These are phyloP conservation scores for Dorcus hopei DNA, from an alignment of 2,888 invertebrate species.

Conservation along the genomic window DNA sequence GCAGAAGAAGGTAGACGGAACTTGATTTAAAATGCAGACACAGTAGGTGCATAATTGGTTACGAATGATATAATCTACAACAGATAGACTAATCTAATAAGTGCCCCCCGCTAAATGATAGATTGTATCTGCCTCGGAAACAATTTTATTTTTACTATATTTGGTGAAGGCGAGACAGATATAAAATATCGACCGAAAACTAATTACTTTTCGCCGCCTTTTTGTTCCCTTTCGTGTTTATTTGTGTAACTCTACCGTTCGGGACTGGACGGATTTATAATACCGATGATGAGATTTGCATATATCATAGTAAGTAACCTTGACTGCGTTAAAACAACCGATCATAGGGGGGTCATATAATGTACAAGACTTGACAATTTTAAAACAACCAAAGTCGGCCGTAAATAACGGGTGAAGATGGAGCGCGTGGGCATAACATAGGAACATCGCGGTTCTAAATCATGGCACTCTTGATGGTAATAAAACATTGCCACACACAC, in stretches of 20 bases:
- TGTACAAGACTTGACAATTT: constrained; percentile 40
- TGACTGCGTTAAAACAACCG: constrained; percentile 12
- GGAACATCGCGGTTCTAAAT: constrained; percentile 48
- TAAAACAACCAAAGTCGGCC: constrained; percentile 45
- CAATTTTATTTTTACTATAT: constrained; percentile 12
- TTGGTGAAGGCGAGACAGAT: constrained; percentile 1
- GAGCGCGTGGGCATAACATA: constrained; percentile 49
- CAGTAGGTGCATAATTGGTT: constrained; percentile 18
- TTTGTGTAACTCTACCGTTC: background rate
- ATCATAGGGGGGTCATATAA: constrained; percentile 19
- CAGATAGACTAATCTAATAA: constrained; percentile 18
- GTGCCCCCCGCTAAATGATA: constrained; percentile 18
- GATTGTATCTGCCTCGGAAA: constrained; percentile 14
- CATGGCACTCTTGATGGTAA: constrained; percentile 46
- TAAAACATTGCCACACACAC: constrained; percentile 47
- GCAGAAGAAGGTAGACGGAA: constrained; percentile 1
- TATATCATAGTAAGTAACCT: background rate
- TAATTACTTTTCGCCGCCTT: background rate
- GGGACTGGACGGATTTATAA: too few relatives aligned
- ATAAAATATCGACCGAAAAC: background rate
- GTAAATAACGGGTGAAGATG: constrained; percentile 49
- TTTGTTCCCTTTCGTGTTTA: background rate
- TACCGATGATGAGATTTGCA: background rate
- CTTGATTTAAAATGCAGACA: constrained; percentile 14
- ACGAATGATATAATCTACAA: constrained; percentile 19